Evolutionary conservation across 1,140 invertebrate genomes (phyloP), one percentile per base, ranked within the genome.

Genomic region (Cephus cinctus): DNA sequence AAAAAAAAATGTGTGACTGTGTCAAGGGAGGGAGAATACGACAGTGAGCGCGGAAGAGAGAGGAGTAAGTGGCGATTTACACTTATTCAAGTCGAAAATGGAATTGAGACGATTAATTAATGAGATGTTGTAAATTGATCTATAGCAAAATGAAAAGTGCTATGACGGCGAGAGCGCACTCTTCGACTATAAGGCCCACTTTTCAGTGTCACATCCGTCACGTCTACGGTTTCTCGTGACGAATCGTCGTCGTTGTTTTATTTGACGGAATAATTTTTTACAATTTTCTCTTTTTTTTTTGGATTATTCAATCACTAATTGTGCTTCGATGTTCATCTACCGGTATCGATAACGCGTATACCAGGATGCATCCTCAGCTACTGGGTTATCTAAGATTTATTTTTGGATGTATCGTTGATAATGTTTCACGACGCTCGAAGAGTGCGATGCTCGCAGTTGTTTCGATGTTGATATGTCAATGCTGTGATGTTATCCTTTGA

Each of bases 401-500:
- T n/a, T n/a, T n/a, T n/a, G n/a, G n/a, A n/a, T n/a, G n/a, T n/a
- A n/a, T n/a, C n/a, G n/a, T n/a, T n/a, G n/a, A n/a, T n/a, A n/a
- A n/a, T n/a, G n/a, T n/a, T n/a, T n/a, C 21, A 36, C 27, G 42
- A 42, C 20, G 51, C 45, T 60, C 52, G 50, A 49, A 35, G 35
- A 19, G 41, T 44, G 50, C 32, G 52, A 42, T 56, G 50, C n/a
- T 52, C 52, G 31, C 35, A 50, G 47, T 63, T 61, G 60, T 70
- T 67, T 70, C 65, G 56, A 70, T 71, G 69, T 71, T 71, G 63
- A 71, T 69, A 71, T 70, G 64, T 66, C 69, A 71, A 73, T 70
- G 67, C 70, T 73, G 72, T 73, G 69, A 73, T 73, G 70, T 75
- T 72, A 71, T 67, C 63, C 69, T 65, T 65, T 65, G 62, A 70